phyloP scores from a whole-genome alignment of 2,797 vertebrate species.

The Urosaurus nigricauda region DNA sequence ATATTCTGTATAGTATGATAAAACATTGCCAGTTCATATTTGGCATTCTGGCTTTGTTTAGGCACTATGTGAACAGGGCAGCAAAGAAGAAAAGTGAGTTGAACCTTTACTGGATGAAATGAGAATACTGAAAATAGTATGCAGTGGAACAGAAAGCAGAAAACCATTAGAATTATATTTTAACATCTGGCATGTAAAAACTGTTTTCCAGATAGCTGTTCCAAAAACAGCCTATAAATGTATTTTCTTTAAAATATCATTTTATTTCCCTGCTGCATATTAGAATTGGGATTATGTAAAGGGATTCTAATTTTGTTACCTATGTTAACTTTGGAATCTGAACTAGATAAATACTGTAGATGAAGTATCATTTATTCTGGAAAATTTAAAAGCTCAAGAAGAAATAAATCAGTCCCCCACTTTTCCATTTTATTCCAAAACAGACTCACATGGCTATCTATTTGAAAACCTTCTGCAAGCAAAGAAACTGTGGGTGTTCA shows the following conservation, averaged over 20 bases:
- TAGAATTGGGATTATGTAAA: slow-evolving; percentile 2
- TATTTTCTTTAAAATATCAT: not conserved
- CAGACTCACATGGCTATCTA: too few species aligned
- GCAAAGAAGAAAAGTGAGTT: slow-evolving; percentile 19
- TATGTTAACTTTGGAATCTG: not conserved
- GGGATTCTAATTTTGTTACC: not conserved
- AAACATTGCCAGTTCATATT: slow-evolving; percentile 19
- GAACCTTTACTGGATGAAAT: not conserved
- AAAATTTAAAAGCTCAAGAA: not conserved
- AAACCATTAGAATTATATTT: not conserved
- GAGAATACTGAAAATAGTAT: not conserved
- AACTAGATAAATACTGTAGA: not conserved
- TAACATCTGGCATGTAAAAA: slow-evolving; percentile 11
- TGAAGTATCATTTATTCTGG: not conserved
- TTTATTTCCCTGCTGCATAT: not conserved
- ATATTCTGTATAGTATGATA: slow-evolving; percentile 33
- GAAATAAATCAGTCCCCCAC: too few species aligned
- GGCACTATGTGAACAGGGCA: not conserved
- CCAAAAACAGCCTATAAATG: not conserved
- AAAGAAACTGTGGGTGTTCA: too few species aligned
- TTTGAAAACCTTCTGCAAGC: too few species aligned
- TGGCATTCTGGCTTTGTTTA: slow-evolving; percentile 10
- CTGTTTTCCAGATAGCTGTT: not conserved
- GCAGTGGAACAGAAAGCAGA: not conserved
- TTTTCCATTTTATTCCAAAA: too few species aligned